Base-by-base conservation (phyloP, 92 coral and sea anemone genomes). In the Porites rus region DNA sequence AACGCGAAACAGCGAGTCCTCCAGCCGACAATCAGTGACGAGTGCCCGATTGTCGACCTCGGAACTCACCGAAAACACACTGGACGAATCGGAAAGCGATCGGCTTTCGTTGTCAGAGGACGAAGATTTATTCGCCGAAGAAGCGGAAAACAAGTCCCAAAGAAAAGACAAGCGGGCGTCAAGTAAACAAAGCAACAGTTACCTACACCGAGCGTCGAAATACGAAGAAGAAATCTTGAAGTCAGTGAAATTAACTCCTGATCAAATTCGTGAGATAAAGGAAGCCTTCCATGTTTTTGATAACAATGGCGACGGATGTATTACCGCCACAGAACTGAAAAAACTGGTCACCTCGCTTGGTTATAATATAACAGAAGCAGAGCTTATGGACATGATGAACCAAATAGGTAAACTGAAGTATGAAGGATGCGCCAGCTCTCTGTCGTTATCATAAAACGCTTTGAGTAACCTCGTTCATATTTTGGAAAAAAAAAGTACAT, bases 341-440 rank as follows among this genome's bases (percentile, higher is more conserved):
- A 93, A 96, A 31, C 89, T 96, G 54, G 93, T 96, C 16, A 93
- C 98, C 17, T 94, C 99, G 7, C 91, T 96, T n/a, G 99, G 99
- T 8, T 96, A 96, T 75, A 96, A 96, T 69, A 96, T 96, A 67
- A 96, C 99, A 6, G 99, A 96, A 89, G 99, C 99, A 11, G 99
- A 96, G 72, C 93, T 96, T 10, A 96, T 96, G 99, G 99, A 96
- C 81, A 96, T 96, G 99, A 96, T 96, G 99, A 96, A 96, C 87
- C 98, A 96, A 31, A 96, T 96, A 78, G 99, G 99, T 93, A 83
- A 74, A 28, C 78, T 10, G 46, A 12, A 3, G n/a, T 2, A 72
- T 3, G 19, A 56, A 56, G 46, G 46, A 0, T 38, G 46, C 46
- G 46, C 46, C 46, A 38, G 46, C 7, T 38, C 46, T 38, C 46